A percentile compares a stretch with the other conserved stretches of the same genome.
These are phyloP conservation scores for Microcebus ravelobensis DNA, from an alignment of 2,113 vertebrate genomes.

Conservation along the genomic window DNA sequence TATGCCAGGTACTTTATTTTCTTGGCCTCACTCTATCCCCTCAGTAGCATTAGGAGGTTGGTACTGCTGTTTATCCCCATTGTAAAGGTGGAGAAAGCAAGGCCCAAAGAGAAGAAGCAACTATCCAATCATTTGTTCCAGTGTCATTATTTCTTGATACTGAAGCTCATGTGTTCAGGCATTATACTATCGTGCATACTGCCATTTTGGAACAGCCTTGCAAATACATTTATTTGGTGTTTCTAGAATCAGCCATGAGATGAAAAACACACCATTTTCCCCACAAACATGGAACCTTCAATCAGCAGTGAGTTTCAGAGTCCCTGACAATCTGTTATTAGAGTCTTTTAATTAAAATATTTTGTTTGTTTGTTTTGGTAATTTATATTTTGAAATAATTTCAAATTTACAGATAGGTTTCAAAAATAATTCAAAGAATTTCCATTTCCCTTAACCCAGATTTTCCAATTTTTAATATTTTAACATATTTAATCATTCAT, in stretches of 20 bases:
- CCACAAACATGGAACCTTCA: neutral
- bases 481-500: neutral
- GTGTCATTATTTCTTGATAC: neutral
- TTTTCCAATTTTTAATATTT: neutral
- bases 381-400: neutral
- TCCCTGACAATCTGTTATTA: neutral
- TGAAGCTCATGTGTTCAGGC: neutral
- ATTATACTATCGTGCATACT: neutral
- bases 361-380: neutral
- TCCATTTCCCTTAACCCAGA: neutral
- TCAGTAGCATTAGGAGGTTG: neutral
- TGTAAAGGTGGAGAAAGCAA: neutral
- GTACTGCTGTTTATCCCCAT: neutral
- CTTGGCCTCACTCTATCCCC: neutral
- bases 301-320: neutral
- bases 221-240: neutral
- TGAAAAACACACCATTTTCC: neutral
- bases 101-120: neutral
- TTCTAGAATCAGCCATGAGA: neutral
- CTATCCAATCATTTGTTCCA: neutral
- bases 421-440: neutral
- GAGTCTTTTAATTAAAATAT: neutral
- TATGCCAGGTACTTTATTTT: neutral
- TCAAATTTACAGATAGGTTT: neutral
- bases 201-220: neutral